These are phyloP conservation scores for Paramormyrops kingsleyae DNA, from an alignment of 2,113 vertebrate species.

Conservation along the genomic window DNA sequence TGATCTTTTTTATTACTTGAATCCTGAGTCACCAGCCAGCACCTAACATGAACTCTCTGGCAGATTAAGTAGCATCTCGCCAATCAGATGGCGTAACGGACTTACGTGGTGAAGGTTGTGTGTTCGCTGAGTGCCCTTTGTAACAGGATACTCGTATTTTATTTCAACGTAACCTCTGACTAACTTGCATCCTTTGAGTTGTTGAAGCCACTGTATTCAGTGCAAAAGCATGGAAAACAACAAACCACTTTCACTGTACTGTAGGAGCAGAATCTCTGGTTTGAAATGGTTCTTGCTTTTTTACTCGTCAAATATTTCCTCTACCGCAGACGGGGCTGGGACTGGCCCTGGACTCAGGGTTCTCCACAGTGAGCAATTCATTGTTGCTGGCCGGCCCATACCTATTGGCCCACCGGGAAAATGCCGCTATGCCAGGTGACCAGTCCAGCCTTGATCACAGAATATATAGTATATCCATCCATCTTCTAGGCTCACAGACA, in stretches of 20 bases:
- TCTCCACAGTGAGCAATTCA: neutral
- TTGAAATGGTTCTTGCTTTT: neutral
- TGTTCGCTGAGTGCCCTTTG: neutral
- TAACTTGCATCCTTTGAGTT: neutral
- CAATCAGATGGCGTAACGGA: neutral
- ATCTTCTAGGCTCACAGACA: neutral
- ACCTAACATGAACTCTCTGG: neutral
- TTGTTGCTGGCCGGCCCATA: neutral
- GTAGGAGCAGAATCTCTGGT: neutral
- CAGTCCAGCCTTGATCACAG: neutral
- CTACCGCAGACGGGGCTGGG: neutral
- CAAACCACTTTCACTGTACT: neutral
- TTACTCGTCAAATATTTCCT: neutral
- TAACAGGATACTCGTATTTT: neutral
- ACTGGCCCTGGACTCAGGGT: neutral
- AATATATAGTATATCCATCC: neutral
- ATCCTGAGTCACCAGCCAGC: neutral
- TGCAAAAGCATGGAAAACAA: neutral
- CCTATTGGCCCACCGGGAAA: neutral
- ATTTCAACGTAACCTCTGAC: neutral
- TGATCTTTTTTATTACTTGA: neutral
- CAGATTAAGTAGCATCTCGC: neutral
- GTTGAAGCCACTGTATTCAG: neutral
- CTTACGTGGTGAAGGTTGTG: neutral
- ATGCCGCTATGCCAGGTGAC: neutral